These are phyloP conservation scores for Zaprionus vittiger DNA, from an alignment of 1,140 invertebrate genomes.

Conservation along the genomic window DNA sequence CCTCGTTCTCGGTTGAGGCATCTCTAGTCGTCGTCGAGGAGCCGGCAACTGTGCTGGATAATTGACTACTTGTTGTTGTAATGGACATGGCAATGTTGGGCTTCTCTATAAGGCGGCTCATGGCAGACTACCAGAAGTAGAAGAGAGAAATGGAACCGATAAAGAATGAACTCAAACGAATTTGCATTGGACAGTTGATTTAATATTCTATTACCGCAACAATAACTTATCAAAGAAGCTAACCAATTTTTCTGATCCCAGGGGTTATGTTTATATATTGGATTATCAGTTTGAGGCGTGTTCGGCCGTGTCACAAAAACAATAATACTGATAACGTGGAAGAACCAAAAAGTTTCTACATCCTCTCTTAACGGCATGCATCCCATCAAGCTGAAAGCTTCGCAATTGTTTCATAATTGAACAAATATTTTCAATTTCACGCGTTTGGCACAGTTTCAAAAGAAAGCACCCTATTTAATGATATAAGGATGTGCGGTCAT, in stretches of 20 bases:
- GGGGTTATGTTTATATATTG: neutral
- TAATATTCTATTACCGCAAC: constrained; percentile 1
- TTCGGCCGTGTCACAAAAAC: neutral
- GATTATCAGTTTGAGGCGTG: constrained; percentile 20
- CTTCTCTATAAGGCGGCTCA: constrained; percentile 83
- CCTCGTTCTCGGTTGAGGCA: constrained; percentile 44
- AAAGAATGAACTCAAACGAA: neutral
- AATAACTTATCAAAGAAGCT: constrained; percentile 8
- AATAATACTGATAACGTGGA: constrained; percentile 21
- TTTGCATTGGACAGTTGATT: constrained; percentile 30
- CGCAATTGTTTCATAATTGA: constrained; percentile 62
- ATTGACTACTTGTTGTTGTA: constrained; percentile 75
- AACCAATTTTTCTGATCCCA: neutral
- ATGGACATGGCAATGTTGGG: constrained; percentile 83
- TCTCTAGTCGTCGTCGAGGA: constrained; percentile 34
- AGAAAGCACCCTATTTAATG: constrained; percentile 8
- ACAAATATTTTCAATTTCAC: constrained; percentile 18
- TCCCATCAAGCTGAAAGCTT: constrained; percentile 6
- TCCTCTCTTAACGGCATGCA: neutral
- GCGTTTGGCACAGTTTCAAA: constrained; percentile 46
- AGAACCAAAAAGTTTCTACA: neutral
- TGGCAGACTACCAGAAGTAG: constrained; percentile 70
- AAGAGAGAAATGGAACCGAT: constrained; percentile 17
- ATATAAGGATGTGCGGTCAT: neutral
- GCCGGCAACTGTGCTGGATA: constrained; percentile 59